Conservation (phyloP, 2,888 invertebrate genomes). For the Fragum whitleyi region DNA sequence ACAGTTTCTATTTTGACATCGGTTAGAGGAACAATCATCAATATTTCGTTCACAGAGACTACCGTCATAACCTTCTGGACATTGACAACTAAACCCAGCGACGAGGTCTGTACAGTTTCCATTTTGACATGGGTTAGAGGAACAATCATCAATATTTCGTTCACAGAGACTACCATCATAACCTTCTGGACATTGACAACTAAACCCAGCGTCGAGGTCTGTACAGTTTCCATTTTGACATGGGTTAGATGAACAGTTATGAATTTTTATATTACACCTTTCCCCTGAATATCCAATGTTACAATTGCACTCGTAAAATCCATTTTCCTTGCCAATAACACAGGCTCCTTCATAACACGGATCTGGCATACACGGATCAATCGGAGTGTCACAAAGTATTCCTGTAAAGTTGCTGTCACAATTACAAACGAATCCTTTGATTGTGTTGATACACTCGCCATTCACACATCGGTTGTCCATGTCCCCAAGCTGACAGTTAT, state of each 20-base stretch:
- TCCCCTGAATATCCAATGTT: constrained; percentile 37
- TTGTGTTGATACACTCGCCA: not conserved
- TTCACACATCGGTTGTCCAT: not conserved
- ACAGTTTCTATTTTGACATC: constrained; percentile 57
- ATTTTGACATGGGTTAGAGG: not conserved
- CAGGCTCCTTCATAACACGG: not conserved
- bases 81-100: not conserved
- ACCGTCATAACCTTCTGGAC: not conserved
- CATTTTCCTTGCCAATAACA: not conserved
- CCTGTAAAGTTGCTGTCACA: constrained; percentile 6
- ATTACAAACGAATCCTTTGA: not conserved
- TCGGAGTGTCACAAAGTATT: not conserved
- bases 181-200: constrained; percentile 2
- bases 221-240: constrained; percentile 12
- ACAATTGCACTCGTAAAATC: constrained; percentile 3
- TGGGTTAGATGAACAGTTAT: constrained; percentile 3
- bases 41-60: not conserved
- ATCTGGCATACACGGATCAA: not conserved
- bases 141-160: constrained; percentile 3
- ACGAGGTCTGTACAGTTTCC: not conserved
- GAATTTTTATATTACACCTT: constrained; percentile 53
- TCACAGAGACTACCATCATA: not conserved
- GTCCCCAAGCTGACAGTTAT: constrained; percentile 6
- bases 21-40: not conserved
- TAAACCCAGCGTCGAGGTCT: not conserved